phyloP scores from a whole-genome alignment of 92 coral and sea anemone species.

The Pocillopora meandrina region DNA sequence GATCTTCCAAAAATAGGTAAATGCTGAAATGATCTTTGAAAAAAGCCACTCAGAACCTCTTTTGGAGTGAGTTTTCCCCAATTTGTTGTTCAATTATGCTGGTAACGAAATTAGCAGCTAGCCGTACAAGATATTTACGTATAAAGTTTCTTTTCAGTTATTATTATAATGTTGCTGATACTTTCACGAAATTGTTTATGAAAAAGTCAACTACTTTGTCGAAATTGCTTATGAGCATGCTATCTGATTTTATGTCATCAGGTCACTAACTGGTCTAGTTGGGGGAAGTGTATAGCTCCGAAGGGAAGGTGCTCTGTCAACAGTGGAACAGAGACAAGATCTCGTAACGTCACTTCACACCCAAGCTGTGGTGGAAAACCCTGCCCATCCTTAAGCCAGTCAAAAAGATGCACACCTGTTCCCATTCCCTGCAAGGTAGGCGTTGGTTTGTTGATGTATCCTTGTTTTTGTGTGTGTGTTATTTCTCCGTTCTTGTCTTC shows the following conservation, averaged over 20 bases:
- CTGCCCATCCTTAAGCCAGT: slow-evolving; percentile 30
- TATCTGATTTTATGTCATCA: background rate
- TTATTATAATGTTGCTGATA: too few relatives aligned
- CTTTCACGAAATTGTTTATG: background rate
- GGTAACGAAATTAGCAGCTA: too few relatives aligned
- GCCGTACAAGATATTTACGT: too few relatives aligned
- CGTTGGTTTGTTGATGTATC: background rate
- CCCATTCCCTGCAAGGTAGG: slow-evolving; percentile 78
- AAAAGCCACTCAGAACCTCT: too few relatives aligned
- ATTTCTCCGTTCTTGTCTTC: too few relatives aligned
- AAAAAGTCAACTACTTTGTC: background rate
- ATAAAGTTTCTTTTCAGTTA: too few relatives aligned
- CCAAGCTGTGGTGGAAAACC: slow-evolving; percentile 73
- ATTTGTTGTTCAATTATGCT: too few relatives aligned
- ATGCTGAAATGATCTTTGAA: too few relatives aligned
- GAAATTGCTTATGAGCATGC: background rate
- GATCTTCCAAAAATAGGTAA: too few relatives aligned
- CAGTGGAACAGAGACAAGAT: slow-evolving; percentile 58
- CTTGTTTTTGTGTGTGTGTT: too few relatives aligned
- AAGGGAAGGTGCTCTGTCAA: slow-evolving; percentile 56
- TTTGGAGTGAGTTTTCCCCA: too few relatives aligned
- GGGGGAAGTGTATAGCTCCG: slow-evolving; percentile 73
- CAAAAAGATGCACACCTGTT: slow-evolving; percentile 71
- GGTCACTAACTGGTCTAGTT: slow-evolving; percentile 68
- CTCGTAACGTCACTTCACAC: slow-evolving; percentile 47